Evolutionary conservation across 2,113 vertebrate genomes (phyloP).

Genomic region (Sapajus apella): DNA sequence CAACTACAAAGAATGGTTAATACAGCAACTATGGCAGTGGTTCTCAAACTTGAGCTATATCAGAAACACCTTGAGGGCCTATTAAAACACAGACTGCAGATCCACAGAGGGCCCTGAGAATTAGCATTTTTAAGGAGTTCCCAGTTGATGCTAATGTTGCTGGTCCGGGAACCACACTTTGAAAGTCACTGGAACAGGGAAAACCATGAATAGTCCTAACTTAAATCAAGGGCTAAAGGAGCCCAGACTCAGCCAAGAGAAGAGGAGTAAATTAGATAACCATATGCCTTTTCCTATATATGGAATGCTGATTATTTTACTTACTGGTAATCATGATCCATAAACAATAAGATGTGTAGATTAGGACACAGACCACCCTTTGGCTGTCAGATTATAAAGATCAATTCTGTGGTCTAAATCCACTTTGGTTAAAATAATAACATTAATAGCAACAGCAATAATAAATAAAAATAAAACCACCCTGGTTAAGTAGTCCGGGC

Average conservation of each 20-base stretch:
- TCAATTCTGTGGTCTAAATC: conserved; percentile 14
- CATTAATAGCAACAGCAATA: neutral
- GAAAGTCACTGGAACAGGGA: neutral
- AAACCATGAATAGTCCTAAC: neutral
- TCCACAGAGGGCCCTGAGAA: neutral
- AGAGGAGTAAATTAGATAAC: neutral
- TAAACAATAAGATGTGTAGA: neutral
- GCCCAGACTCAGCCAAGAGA: neutral
- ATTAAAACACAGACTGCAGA: neutral
- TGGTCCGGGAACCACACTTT: neutral
- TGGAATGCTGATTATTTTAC: neutral
- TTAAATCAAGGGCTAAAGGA: neutral
- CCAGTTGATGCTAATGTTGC: neutral
- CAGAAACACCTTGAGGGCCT: neutral
- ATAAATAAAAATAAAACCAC: neutral
- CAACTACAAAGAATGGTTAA: neutral
- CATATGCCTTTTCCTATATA: neutral
- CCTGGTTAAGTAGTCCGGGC: neutral
- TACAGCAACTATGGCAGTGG: neutral
- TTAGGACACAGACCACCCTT: neutral
- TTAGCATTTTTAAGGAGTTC: neutral
- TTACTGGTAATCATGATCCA: neutral
- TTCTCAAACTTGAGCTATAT: neutral
- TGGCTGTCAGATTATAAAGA: neutral
- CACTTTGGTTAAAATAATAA: neutral